Evolutionary conservation across 2,113 vertebrate genomes (phyloP), one percentile per base, ranked within the genome.

Genomic region (Corvus moneduloides): DNA sequence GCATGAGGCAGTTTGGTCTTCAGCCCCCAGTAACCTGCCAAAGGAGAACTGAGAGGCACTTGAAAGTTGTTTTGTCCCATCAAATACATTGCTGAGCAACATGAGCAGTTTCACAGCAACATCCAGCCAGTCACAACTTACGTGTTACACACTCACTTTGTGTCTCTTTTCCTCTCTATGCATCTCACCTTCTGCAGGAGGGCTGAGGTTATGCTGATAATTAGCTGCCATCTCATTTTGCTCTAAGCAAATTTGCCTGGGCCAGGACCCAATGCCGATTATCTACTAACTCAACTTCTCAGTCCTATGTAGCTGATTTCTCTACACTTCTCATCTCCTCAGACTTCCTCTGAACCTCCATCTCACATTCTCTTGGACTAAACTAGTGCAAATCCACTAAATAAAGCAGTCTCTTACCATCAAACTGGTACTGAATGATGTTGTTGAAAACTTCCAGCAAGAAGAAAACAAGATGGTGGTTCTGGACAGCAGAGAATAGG

Each of bases 391-490:
- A 91, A 86, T 8, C n/a, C 44, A 95, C 21, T n/a, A 79, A 76
- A 83, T 9, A 68, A 22, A 92, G 52, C n/a, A 51, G 56, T 11
- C 41, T 84, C 97, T 98, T 96, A 99, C 99, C 99, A 46, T 99
- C 99, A 97, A 99, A 99, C 96, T 99, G 99, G 96, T 99, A 99
- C 98, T 99, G 99, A 94, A 99, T 99, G 59, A 99, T 99, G 89
- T 99, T 99, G 97, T 99, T 99, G 97, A 99, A 99, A 89, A 99
- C 99, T 94, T 99, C 99, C 9, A 99, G 98, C 56, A 99, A 98
- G 97, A 99, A 99, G 97, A 99, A 99, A 73, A 99, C 98, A 8
- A 99, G 98, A 88, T 99, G 99, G 91, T 99, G 99, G 97, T 99
- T 99, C 98, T 99, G 99, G 51, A 98, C 96, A 7, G 98, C 96